Base-by-base conservation (phyloP, 2,888 invertebrate species). In the Catocala nupta region DNA sequence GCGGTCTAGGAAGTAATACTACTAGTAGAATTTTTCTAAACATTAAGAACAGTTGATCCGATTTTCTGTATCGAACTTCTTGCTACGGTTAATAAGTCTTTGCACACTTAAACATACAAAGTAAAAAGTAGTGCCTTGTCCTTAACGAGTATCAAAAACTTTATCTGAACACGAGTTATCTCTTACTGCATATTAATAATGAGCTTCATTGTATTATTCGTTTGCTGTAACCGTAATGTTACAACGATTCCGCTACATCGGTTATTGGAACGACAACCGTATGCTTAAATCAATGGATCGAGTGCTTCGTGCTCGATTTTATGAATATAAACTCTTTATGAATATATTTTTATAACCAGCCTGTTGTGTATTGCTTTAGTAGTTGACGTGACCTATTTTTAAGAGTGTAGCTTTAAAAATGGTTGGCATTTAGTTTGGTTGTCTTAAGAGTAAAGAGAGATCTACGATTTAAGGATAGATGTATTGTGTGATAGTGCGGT, bases 91-190 rank as follows among this genome's bases (percentile, higher is more conserved):
- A 25, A 25, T 25, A 25, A 39, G 36, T 7, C 8, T 7, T 8
- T 39, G 8, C 47, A 47, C 12, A 45, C 13, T 47, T 7, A 10
- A 34, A 11, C 25, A 48, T 48, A 3, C 13, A 47, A 36, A 57
- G 42, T 55, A 55, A 66, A 63, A 16, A 16, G 16, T 3, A 25
- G 25, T 25, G 25, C 25, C 81, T 71, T 69, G 69, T 66, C 81
- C 81, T 81, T 80, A 81, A 81, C 67, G 67, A 52, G 61, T 66
- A 80, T 77, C 77, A 80, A 78, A 80, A 81, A 59, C 61, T 53
- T 77, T 76, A 80, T 79, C 78, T 77, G 65, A 53, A 70, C 73
- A 57, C 65, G 70, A 75, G 70, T 70, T 79, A 81, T 77, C 12
- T 47, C 73, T 62, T 75, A 63, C 71, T 73, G 78, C 72, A 73